Evolutionary conservation across 2,888 invertebrate genomes (phyloP).

Genomic region (Anthrax anthrax): DNA sequence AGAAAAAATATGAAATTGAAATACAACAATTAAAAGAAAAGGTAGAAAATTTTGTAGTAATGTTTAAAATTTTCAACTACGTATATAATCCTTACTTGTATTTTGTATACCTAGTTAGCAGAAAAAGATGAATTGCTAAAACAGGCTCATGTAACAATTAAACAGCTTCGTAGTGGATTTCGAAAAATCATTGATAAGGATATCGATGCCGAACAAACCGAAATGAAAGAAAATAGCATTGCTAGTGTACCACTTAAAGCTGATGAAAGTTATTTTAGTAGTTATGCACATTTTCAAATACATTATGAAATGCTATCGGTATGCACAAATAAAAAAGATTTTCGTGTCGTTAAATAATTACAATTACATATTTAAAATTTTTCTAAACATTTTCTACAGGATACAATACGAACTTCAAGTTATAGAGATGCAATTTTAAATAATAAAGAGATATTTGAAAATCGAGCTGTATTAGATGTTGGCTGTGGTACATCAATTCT

Average conservation of each 20-base stretch:
- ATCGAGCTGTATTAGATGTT: slow-evolving; percentile 80
- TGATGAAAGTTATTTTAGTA: slow-evolving; percentile 66
- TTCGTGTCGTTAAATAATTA: too few relatives aligned
- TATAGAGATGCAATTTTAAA: slow-evolving; percentile 71
- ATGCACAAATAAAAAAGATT: slow-evolving; percentile 17
- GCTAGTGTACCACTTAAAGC: slow-evolving; percentile 41
- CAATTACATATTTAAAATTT: too few relatives aligned
- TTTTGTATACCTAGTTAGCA: slow-evolving; percentile 36
- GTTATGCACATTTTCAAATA: slow-evolving; percentile 81
- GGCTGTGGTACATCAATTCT: slow-evolving; percentile 97
- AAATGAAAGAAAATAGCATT: slow-evolving; percentile 22
- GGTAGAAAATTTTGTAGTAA: too few relatives aligned
- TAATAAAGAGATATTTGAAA: slow-evolving; percentile 52
- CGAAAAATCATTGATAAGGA: slow-evolving; percentile 19
- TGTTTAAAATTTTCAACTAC: not conserved
- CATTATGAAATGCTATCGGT: slow-evolving; percentile 90
- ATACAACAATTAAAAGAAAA: not conserved
- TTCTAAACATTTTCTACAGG: too few relatives aligned
- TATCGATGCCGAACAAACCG: slow-evolving; percentile 14
- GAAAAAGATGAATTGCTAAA: slow-evolving; percentile 44
- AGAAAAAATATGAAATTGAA: not conserved
- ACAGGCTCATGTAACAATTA: slow-evolving; percentile 37
- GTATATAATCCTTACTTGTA: not conserved
- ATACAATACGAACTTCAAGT: slow-evolving; percentile 70
- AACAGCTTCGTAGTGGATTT: slow-evolving; percentile 24